Evolutionary conservation across 2,113 vertebrate genomes (phyloP), one percentile per base, ranked within the genome.

Genomic region (Acrocephalus kingi): DNA sequence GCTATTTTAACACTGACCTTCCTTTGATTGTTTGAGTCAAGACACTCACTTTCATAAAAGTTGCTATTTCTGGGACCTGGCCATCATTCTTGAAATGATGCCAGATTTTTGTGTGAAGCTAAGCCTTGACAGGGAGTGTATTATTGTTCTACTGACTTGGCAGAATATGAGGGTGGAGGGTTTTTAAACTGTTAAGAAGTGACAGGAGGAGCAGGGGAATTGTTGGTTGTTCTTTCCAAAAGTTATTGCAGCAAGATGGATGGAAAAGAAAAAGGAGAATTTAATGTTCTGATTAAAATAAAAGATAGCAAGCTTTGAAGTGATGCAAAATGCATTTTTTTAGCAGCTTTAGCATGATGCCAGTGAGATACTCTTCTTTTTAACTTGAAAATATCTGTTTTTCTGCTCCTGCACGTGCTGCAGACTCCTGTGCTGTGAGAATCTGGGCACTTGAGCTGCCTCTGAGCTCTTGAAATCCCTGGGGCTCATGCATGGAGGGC

Each of bases 1-100:
- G 90, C 89, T 95, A 64, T 96, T 94, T 95, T 90, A 91, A 71
- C 66, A 33, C 58, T 94, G 94, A 96, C 96, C 94, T 97, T 97
- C 96, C 97, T 97, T 52, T 90, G 77, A 96, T 97, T 97, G 96
- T 98, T 96, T 83, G 59, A 71, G 39, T 84, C 87, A 87, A 97
- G 96, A 95, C 89, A 33, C 93, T 96, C 93, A 90, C 93, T 97
- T 97, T 96, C 92, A 91, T 66, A 27, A 49, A 92, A 79, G 27
- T 49, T 68, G 80, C 95, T 98, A 96, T 96, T 97, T 95, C 76
- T 95, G 94, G 97, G 84, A 48, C 37, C 76, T 82, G 96, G 89
- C 87, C 79, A 62, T 92, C 69, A 31, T 73, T 94, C 56, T 72
- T 97, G 97, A 92, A 49, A 33, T 2, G 39, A 2, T 49, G 96